Conservation (phyloP, 2,888 invertebrate genomes). For the Tetranychus truncatus region DNA sequence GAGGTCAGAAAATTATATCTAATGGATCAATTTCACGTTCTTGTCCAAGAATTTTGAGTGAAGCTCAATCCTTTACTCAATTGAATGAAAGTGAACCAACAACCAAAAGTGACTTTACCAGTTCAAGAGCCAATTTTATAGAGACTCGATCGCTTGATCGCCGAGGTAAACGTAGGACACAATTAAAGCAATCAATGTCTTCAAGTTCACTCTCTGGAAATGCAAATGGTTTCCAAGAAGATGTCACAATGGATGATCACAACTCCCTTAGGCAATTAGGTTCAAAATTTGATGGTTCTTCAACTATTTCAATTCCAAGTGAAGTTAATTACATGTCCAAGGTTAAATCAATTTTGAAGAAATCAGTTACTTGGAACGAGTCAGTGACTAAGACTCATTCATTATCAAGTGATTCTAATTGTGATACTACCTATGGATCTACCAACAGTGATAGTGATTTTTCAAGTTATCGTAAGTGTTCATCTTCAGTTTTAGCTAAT, state of each 20-base stretch:
- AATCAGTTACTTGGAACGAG: constrained; percentile 3
- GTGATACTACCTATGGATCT: neutral
- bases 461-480: neutral
- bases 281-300: neutral
- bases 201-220: neutral
- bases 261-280: no score
- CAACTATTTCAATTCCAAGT: neutral
- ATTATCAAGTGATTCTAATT: neutral
- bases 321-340: neutral
- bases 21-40: neutral
- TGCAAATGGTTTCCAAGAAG: neutral
- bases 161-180: neutral
- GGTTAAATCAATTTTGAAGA: constrained; percentile 8
- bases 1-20: neutral
- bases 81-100: neutral
- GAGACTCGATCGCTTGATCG: neutral
- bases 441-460: constrained; percentile 1
- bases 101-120: neutral
- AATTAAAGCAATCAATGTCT: neutral
- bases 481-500: neutral
- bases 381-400: neutral
- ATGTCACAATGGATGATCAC: no score
- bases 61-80: neutral
- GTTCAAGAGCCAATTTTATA: neutral
- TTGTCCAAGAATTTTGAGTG: neutral